These are phyloP conservation scores for Phymanthus crucifer DNA, from an alignment of 92 coral and sea anemone species.

Conservation along the genomic window DNA sequence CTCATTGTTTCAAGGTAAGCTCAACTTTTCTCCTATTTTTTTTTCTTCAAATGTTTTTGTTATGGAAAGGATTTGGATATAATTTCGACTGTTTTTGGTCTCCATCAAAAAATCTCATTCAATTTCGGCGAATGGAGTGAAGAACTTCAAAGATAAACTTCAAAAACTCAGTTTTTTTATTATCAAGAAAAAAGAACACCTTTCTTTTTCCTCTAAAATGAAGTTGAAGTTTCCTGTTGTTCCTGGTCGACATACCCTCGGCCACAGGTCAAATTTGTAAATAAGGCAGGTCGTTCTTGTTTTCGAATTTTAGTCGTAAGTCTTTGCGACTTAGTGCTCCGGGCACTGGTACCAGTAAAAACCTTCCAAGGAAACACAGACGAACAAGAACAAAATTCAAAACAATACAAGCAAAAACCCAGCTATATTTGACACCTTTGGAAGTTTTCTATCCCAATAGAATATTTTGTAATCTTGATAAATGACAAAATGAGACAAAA, in stretches of 20 bases:
- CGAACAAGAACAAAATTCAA: background rate
- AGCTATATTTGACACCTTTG: background rate
- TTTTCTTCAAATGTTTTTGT: background rate
- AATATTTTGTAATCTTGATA: background rate
- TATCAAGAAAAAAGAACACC: slow-evolving; percentile 1
- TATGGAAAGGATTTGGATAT: background rate
- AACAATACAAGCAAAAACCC: background rate
- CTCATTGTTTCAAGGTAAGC: background rate
- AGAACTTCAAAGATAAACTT: too few species aligned
- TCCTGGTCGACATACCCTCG: background rate
- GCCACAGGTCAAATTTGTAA: slow-evolving; percentile 1
- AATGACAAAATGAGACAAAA: background rate
- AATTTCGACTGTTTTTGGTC: background rate
- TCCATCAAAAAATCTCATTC: background rate
- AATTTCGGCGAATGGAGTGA: too few species aligned
- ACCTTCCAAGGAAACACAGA: slow-evolving; percentile 6
- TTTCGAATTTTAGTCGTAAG: slow-evolving; percentile 11
- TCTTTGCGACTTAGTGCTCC: slow-evolving; percentile 6
- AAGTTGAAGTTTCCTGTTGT: background rate
- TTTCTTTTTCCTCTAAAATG: too few species aligned
- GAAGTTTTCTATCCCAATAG: background rate
- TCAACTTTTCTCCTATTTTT: background rate
- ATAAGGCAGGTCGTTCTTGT: slow-evolving; percentile 22
- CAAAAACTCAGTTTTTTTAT: background rate
- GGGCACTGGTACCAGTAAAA: slow-evolving; percentile 15